Evolutionary conservation across 2,797 vertebrate genomes (phyloP).

Genomic region (Liasis olivaceus): DNA sequence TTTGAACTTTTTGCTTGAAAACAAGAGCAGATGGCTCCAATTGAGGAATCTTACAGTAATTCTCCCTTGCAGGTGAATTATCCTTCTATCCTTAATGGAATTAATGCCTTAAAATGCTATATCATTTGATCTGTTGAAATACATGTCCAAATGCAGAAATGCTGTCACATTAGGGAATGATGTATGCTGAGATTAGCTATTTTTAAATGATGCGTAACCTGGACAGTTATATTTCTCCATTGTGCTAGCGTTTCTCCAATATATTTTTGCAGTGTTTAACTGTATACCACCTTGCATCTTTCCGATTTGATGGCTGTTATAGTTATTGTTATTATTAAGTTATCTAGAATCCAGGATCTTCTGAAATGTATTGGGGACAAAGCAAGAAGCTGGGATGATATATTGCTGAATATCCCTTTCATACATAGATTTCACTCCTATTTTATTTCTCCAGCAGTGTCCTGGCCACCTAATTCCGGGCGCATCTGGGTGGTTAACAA

Average conservation of each 20-base stretch:
- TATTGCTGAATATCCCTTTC: no score
- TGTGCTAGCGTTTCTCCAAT: not conserved
- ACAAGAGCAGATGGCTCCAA: no score
- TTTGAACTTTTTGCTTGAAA: not conserved
- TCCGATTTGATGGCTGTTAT: not conserved
- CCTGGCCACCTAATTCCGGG: not conserved
- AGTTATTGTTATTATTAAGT: not conserved
- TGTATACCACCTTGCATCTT: not conserved
- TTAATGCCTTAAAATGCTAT: no score
- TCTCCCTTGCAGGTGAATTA: not conserved
- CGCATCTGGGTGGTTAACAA: not conserved
- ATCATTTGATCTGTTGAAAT: not conserved
- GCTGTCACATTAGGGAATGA: not conserved
- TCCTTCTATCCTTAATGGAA: not conserved
- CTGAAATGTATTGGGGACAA: not conserved
- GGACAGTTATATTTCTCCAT: not conserved
- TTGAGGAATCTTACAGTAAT: not conserved
- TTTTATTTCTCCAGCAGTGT: not conserved
- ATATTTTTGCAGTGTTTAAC: not conserved
- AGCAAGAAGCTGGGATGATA: not conserved
- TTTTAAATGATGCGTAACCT: not conserved
- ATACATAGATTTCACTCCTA: not conserved
- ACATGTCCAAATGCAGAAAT: not conserved
- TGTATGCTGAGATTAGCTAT: not conserved
- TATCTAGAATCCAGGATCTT: not conserved